Evolutionary conservation across 2,113 vertebrate species (phyloP).

Genomic region (Phrynosoma platyrhinos): DNA sequence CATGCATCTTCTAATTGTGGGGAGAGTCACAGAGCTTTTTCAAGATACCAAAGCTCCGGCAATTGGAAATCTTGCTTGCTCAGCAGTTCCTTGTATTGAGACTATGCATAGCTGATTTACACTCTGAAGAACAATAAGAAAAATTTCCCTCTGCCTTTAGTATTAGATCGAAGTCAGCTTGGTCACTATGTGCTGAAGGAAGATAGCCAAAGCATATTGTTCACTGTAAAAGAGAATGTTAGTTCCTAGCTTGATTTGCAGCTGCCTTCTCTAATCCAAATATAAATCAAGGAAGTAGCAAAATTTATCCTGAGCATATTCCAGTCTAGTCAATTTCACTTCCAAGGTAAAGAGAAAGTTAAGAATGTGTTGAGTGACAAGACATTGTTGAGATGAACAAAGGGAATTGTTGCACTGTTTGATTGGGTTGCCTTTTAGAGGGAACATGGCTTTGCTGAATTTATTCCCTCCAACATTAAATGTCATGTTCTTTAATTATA

Average conservation of each 20-base stretch:
- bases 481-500: no score
- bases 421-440: neutral
- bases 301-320: neutral
- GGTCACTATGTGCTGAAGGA: no score
- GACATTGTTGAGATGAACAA: no score
- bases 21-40: neutral
- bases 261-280: neutral
- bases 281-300: neutral
- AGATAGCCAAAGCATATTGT: no score
- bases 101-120: neutral
- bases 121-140: neutral
- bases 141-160: neutral
- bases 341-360: neutral
- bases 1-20: neutral
- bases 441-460: neutral
- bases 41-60: neutral
- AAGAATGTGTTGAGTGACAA: neutral
- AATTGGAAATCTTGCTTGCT: neutral
- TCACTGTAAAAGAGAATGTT: no score
- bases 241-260: neutral
- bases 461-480: no score
- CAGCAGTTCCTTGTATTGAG: neutral
- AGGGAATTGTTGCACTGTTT: no score
- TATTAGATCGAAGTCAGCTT: neutral
- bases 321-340: neutral